Base-by-base conservation (phyloP, 2,888 invertebrate species). In the Ormyrus pomaceus region DNA sequence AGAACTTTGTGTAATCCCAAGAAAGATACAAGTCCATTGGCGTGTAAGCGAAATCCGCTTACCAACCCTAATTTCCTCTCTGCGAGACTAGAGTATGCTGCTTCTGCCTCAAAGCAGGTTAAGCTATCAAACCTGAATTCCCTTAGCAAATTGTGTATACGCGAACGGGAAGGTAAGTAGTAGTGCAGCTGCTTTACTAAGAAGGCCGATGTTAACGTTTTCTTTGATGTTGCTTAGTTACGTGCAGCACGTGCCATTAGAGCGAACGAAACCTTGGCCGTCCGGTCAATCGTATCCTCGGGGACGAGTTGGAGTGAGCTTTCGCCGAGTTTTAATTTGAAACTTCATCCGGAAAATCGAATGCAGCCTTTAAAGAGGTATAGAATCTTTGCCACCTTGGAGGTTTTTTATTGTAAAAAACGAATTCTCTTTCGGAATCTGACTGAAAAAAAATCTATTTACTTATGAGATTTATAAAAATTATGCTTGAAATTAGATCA, bases 61-160 rank as follows among this genome's bases (percentile, higher is more conserved):
- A 77, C 65, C 34, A 64, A 58, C 65, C 53, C 53, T 51, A 65
- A 71, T 65, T 77, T 70, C 58, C 58, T 65, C 59, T 10, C 48
- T 46, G 6, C 56, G 10, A 6, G 13, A 8, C 6, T 45, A 13
- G 50, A 50, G 6, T 50, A 9, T 19, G 10, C 10, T 11, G 59
- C 45, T n/a, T 19, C 65, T 48, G 55, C 9, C 45, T 66, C 53
- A 45, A 75, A 75, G 75, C 59, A 61, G 68, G 68, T 68, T 68
- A 68, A 75, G 68, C 75, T 68, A 68, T 75, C 66, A 59, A 68
- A 75, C 76, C 46, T 62, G 72, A 73, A 77, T 77, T 77, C 70
- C 64, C 70, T 50, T 64, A 64, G 70, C 64, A 64, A 77, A 68
- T 59, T 55, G 53, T 65, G 53, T 64, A 58, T 9, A 19, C 45